Evolutionary conservation across 2,888 invertebrate species (phyloP).

Genomic region (Dioctria rufipes): DNA sequence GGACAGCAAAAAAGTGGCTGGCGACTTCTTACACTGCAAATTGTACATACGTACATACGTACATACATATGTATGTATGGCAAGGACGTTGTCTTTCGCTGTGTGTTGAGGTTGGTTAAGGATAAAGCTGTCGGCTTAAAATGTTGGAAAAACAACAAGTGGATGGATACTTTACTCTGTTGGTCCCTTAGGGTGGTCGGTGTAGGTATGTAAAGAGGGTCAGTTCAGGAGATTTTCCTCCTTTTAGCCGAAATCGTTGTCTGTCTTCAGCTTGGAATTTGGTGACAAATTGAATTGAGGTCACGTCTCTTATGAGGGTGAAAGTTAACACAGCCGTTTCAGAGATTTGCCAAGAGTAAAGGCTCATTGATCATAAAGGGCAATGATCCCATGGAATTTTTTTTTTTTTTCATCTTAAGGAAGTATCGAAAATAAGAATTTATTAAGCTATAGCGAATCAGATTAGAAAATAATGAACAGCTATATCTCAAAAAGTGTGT

Average conservation of each 20-base stretch:
- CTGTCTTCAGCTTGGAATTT: slow-evolving; percentile 49
- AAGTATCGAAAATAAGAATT: not conserved
- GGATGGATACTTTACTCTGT: slow-evolving; percentile 50
- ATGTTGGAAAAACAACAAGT: slow-evolving; percentile 52
- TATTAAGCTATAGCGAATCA: too few species aligned
- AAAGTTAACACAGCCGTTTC: slow-evolving; percentile 39
- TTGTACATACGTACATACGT: slow-evolving; percentile 9
- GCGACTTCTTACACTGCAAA: slow-evolving; percentile 38
- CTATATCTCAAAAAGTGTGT: too few species aligned
- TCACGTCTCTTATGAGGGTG: slow-evolving; percentile 47
- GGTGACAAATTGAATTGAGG: slow-evolving; percentile 52
- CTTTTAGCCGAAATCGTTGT: slow-evolving; percentile 39
- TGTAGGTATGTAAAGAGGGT: slow-evolving; percentile 53
- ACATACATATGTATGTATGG: slow-evolving; percentile 37
- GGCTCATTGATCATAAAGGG: slow-evolving; percentile 43
- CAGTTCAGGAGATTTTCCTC: slow-evolving; percentile 44
- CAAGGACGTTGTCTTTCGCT: slow-evolving; percentile 51
- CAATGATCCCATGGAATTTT: slow-evolving; percentile 22
- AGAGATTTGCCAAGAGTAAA: slow-evolving; percentile 15
- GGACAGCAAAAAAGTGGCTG: slow-evolving; percentile 41
- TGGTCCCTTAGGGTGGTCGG: slow-evolving; percentile 50
- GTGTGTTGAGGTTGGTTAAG: slow-evolving; percentile 53
- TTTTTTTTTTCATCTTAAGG: not conserved
- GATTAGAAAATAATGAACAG: too few species aligned
- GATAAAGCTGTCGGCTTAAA: slow-evolving; percentile 53